Evolutionary conservation across 2,797 vertebrate genomes (phyloP), one percentile per base, ranked within the genome.

Genomic region (Girardinus metallicus): DNA sequence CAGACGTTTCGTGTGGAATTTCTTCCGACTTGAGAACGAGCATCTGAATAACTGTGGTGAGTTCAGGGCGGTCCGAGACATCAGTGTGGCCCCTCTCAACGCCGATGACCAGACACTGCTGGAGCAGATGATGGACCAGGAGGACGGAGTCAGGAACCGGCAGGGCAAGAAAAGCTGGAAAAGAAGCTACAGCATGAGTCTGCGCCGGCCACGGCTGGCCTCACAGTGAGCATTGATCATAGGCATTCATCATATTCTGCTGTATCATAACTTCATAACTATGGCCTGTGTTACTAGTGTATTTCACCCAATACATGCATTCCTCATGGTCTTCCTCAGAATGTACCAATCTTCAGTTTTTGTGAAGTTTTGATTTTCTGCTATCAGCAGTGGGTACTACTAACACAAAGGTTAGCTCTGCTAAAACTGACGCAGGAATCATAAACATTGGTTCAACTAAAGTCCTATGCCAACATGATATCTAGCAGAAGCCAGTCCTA

Each of bases 121-220:
- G 89, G 99, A 99, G 87, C 98, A 98, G 94, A 99, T 99, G 97
- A 99, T 99, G 98, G 99, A 99, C 95, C 98, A 98, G 95, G 98
- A 99, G 26, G 99, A 99, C 0, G 99, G 99, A 0, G 99, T 99
- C 2, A 93, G 97, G 43, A 99, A 99, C 94, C 96, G 98, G 31
- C 96, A 97, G 90, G 99, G 99, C 91, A 99, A 97, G 94, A 98
- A 97, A 90, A 96, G 91, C 79, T 99, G 98, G 98, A 99, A 99
- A 89, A 96, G 97, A 83, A 98, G 96, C 94, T 98, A 99, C 95
- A 98, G 97, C 86, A 96, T 99, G 93, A 97, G 97, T 77, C 94
- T 99, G 87, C 97, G 97, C 82, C 89, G 97, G 80, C 98, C 98
- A 2, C 95, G 95, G 2, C 97, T 99, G 2, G 96, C 97, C 79